phyloP scores from a whole-genome alignment of 2,113 vertebrate genomes.

The Gymnarchus niloticus region DNA sequence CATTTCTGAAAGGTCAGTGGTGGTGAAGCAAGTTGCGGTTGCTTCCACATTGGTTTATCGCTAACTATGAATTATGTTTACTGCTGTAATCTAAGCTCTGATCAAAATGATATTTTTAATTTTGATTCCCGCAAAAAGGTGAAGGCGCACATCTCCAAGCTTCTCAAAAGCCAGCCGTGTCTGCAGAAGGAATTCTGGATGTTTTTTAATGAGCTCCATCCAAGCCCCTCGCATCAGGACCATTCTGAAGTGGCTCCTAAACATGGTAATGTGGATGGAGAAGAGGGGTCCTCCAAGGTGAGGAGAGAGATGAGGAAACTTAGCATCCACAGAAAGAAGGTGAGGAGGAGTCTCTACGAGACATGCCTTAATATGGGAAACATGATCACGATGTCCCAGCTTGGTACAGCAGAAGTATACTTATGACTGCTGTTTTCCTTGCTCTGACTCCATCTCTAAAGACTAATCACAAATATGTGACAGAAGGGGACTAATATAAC shows the following conservation, averaged over 20 bases:
- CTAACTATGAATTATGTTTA: too few relatives aligned
- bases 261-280: neutral
- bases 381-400: neutral
- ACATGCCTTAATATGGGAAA: too few relatives aligned
- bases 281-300: neutral
- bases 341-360: neutral
- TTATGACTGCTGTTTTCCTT: neutral
- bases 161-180: conserved; percentile 70
- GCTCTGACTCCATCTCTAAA: neutral
- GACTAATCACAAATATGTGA: neutral
- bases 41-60: too few relatives aligned
- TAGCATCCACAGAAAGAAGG: neutral
- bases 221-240: conserved; percentile 51
- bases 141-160: conserved; percentile 74
- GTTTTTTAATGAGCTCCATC: conserved; percentile 73
- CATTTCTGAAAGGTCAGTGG: too few relatives aligned
- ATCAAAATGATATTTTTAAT: neutral
- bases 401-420: neutral
- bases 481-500: neutral
- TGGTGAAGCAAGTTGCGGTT: too few relatives aligned
- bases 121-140: conserved; percentile 54
- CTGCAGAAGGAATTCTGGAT: conserved; percentile 76
- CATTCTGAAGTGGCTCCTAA: conserved; percentile 61
- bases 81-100: too few relatives aligned
- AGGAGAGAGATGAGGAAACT: neutral